Percentiles rank a stretch among this genome's conserved stretches.
phyloP scores from a whole-genome alignment of 2,797 vertebrate species.

The Lithobates pipiens region DNA sequence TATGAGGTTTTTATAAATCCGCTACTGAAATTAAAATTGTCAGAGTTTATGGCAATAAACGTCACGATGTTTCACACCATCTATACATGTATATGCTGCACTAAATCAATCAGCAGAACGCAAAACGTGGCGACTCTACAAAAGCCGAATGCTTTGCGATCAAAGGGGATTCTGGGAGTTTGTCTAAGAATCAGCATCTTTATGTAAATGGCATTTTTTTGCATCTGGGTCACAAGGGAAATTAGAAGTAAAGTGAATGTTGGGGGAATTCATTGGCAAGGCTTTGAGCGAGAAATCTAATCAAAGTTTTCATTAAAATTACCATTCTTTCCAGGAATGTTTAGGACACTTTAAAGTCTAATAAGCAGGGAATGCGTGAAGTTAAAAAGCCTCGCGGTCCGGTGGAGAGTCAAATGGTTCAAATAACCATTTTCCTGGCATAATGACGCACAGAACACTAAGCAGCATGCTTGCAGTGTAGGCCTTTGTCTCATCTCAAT shows the following conservation, averaged over 20 bases:
- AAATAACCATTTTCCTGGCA: conserved; percentile 45
- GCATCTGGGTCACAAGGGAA: conserved; percentile 53
- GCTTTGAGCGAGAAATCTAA: conserved; percentile 60
- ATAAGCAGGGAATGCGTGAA: conserved; percentile 20
- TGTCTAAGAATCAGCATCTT: conserved; percentile 56
- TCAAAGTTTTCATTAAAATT: conserved; percentile 63
- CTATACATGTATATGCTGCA: no score
- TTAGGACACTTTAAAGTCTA: conserved; percentile 55
- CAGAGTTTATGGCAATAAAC: no score
- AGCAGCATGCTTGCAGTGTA: background rate
- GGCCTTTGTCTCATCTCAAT: no score
- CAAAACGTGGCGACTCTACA: background rate
- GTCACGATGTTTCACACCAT: no score
- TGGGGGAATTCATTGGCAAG: conserved; percentile 54
- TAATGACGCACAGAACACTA: conserved; percentile 49
- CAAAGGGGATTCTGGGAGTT: conserved; percentile 58
- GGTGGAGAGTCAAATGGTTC: conserved; percentile 38
- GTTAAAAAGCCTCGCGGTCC: conserved; percentile 35
- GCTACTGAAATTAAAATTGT: no score
- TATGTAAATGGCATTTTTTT: conserved; percentile 61
- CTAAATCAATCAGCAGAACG: no score
- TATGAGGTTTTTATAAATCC: no score
- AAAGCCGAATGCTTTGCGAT: background rate
- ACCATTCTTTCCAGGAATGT: conserved; percentile 55
- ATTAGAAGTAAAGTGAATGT: conserved; percentile 55